These are phyloP conservation scores for Falco novaeseelandiae DNA, from an alignment of 2,797 vertebrate species.

Conservation along the genomic window DNA sequence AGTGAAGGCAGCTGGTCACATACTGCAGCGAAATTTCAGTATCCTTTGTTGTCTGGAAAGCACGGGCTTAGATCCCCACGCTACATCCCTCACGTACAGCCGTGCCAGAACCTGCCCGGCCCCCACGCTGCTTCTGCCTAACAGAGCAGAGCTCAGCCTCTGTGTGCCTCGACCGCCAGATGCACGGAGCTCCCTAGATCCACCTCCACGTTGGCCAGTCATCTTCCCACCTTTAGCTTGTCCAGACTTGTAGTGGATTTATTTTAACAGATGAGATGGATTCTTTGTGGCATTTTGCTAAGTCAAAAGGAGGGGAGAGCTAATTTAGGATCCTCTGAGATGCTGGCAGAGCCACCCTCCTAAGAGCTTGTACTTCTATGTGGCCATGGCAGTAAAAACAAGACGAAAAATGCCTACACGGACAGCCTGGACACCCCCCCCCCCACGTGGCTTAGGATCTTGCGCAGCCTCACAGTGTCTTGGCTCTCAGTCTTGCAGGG, in stretches of 20 bases:
- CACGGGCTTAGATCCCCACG: not conserved
- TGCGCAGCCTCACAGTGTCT: not conserved
- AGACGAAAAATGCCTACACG: fast-evolving
- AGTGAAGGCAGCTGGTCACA: not conserved
- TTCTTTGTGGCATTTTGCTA: not conserved
- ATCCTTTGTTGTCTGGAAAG: not conserved
- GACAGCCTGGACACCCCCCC: not conserved
- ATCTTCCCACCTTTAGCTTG: not conserved
- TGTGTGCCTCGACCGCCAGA: not conserved
- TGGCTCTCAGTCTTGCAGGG: not conserved
- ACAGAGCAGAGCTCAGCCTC: not conserved
- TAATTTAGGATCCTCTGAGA: not conserved
- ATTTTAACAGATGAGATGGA: not conserved
- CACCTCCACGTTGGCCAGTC: not conserved
- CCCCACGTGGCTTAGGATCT: not conserved
- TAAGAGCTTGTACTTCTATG: not conserved
- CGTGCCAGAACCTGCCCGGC: not conserved
- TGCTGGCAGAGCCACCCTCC: not conserved
- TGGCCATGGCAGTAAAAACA: not conserved
- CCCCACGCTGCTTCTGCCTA: not conserved
- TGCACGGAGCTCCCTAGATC: not conserved
- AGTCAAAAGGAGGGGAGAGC: not conserved
- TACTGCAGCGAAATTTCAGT: not conserved
- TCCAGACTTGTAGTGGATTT: not conserved
- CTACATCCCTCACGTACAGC: not conserved